phyloP scores from a whole-genome alignment of 2,113 vertebrate genomes.

The Semnornis frantzii region DNA sequence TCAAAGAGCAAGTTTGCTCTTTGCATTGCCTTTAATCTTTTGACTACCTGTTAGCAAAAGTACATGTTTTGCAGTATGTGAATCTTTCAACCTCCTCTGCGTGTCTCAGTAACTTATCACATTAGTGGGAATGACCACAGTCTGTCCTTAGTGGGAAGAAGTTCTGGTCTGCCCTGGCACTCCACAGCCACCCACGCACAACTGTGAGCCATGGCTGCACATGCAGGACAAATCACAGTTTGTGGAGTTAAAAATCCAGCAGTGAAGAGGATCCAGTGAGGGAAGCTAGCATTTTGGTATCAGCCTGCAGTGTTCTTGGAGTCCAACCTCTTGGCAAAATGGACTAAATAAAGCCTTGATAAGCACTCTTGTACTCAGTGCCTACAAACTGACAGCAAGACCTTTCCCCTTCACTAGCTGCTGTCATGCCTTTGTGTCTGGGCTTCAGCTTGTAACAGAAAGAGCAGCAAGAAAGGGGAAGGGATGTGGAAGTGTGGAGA shows the following conservation, averaged over 20 bases:
- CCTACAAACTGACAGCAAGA: not conserved
- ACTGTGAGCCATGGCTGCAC: fast-evolving
- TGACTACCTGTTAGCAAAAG: not conserved
- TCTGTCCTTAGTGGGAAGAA: not conserved
- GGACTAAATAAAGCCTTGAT: not conserved
- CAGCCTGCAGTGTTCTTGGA: not conserved
- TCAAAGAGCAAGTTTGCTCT: not conserved
- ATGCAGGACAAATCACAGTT: fast-evolving
- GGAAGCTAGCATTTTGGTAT: not conserved
- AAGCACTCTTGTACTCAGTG: too few species aligned
- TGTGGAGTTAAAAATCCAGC: not conserved
- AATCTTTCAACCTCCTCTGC: not conserved
- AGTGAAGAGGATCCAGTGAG: not conserved
- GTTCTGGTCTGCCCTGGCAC: not conserved
- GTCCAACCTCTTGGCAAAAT: not conserved
- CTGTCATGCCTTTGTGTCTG: fast-evolving
- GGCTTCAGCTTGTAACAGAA: not conserved
- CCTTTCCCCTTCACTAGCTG: fast-evolving
- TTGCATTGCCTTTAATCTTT: not conserved
- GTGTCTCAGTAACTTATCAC: not conserved
- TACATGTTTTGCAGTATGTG: not conserved
- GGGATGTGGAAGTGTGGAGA: not conserved
- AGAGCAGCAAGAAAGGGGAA: not conserved
- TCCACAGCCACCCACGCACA: fast-evolving
- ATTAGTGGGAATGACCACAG: not conserved